A percentile compares a stretch with the other conserved stretches of the same genome.
These are phyloP conservation scores for Empidonax alnorum DNA, from an alignment of 2,113 vertebrate species.

Conservation along the genomic window DNA sequence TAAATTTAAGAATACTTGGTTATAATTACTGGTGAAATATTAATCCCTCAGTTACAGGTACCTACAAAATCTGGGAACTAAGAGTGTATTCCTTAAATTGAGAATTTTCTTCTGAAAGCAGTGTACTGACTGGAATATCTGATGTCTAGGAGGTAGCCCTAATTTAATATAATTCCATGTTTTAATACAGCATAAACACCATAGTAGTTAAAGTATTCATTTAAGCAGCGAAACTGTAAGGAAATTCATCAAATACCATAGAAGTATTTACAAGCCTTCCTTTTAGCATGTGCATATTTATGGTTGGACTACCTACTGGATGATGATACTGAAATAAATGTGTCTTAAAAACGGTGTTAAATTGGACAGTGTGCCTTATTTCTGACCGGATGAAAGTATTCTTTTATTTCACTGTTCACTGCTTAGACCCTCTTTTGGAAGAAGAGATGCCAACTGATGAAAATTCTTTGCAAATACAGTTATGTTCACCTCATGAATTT, in stretches of 20 bases:
- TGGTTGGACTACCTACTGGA: background rate
- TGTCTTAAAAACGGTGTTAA: background rate
- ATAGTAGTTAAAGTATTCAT: background rate
- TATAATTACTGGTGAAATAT: background rate
- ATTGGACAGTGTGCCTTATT: background rate
- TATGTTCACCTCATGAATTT: background rate
- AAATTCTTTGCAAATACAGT: background rate
- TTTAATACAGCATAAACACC: background rate
- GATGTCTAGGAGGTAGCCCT: background rate
- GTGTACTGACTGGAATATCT: background rate
- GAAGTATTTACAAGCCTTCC: background rate
- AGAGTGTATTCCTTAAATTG: background rate
- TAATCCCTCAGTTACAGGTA: background rate
- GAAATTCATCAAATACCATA: background rate
- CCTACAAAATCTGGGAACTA: background rate
- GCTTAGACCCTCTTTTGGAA: background rate
- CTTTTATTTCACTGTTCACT: background rate
- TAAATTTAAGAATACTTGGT: background rate
- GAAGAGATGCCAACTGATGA: background rate
- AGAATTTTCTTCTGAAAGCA: background rate
- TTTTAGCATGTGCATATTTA: background rate
- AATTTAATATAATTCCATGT: background rate
- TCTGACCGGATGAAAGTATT: background rate
- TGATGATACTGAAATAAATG: background rate
- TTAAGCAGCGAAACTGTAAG: background rate